Evolutionary conservation across 2,888 invertebrate genomes (phyloP).

Genomic region (Rosalia funebris): DNA sequence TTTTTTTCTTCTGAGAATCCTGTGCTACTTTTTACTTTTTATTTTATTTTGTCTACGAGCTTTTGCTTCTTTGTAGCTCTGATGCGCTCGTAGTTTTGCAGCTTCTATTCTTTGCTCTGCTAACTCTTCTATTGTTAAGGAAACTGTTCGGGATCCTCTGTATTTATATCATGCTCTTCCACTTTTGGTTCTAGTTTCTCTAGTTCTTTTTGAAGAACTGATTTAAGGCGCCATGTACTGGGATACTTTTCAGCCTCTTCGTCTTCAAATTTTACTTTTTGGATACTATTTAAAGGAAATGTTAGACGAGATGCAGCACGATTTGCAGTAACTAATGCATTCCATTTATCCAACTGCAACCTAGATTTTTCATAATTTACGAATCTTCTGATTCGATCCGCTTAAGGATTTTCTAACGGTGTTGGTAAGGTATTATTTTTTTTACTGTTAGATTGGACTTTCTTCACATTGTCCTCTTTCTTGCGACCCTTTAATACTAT

Average conservation of each 20-base stretch:
- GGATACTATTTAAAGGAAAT: slow-evolving; percentile 74
- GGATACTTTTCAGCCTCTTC: slow-evolving; percentile 60
- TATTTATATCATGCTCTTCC: slow-evolving; percentile 59
- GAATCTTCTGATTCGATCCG: slow-evolving; percentile 80
- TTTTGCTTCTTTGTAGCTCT: slow-evolving; percentile 90
- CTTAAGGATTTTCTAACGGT: slow-evolving; percentile 83
- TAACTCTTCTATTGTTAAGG: slow-evolving; percentile 84
- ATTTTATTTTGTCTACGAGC: slow-evolving; percentile 92
- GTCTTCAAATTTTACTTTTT: slow-evolving; percentile 64
- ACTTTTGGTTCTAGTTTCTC: slow-evolving; percentile 69
- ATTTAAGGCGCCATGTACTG: slow-evolving; percentile 66
- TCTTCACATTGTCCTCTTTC: slow-evolving; percentile 69
- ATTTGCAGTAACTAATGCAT: slow-evolving; percentile 84
- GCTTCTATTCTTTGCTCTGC: slow-evolving; percentile 80
- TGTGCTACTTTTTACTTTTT: slow-evolving; percentile 92
- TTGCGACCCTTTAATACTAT: slow-evolving; percentile 70
- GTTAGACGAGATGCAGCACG: slow-evolving; percentile 76
- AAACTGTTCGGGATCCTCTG: slow-evolving; percentile 66
- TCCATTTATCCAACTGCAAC: slow-evolving; percentile 83
- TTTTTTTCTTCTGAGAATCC: slow-evolving; percentile 81
- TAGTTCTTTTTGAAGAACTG: slow-evolving; percentile 73
- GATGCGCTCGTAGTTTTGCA: slow-evolving; percentile 83
- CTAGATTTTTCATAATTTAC: slow-evolving; percentile 82
- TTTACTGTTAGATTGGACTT: slow-evolving; percentile 69
- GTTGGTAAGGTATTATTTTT: slow-evolving; percentile 73